Evolutionary conservation across 2,113 vertebrate genomes (phyloP), one percentile per base, ranked within the genome.

Genomic region (Clarias gariepinus): DNA sequence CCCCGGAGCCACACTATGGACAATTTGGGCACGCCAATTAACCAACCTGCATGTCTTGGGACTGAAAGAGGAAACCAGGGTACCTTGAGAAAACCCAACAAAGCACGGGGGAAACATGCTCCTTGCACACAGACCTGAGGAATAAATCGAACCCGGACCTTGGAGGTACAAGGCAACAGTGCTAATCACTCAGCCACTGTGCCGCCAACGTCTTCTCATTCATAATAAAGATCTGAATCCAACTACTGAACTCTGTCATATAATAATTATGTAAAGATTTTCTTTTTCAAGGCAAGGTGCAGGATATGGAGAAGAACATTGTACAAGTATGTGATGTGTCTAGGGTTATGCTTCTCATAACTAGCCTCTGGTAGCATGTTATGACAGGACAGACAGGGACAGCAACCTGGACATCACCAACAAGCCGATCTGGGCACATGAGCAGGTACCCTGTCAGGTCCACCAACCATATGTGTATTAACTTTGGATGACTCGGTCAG

Each of bases 361-460:
- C 47, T n/a, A 55, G 25, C 25, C 52, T 28, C 5, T 25, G 11
- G 7, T 10, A 30, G 52, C 2, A 28, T 52, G 16, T 77, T 13
- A 55, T 76, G 21, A 53, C 52, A 77, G n/a, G 28, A 33, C 77
- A 79, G 53, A 57, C 77, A 30, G n/a, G 77, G 18, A 79, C 77
- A 33, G 33, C 53, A 79, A 19, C 77, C 30, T 33, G 28, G 53
- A 79, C 77, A 58, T 21, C 53, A 33, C 28, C 53, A 33, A 79
- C 52, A 30, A 79, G 77, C 77, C 6, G 28, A 58, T 79, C 77
- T 58, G 23, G 28, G 47, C 47, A 55, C 53, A 18, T 11, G 15
- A 79, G 53, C 53, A 79, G 77, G 28, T 19, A 79, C 8, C n/a
- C 77, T 58, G 53, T 79, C 77, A 30, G 77, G 7, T 58, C 13